Evolutionary conservation across 30 jellyfish, hydroid and myxozoan genomes (phyloP).

Genomic region (Hydractinia echinata): DNA sequence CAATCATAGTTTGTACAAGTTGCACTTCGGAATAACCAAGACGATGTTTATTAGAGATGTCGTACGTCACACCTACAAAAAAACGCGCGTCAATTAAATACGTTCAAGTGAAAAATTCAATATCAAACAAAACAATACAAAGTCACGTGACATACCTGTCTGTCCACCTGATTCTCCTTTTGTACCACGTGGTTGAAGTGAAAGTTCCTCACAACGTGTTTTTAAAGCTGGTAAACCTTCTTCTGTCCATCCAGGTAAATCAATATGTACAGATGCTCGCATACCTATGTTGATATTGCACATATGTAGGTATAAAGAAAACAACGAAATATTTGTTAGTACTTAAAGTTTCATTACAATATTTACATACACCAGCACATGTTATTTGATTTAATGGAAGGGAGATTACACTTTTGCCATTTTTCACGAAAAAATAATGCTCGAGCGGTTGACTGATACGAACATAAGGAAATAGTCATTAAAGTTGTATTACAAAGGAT

Average conservation of each 20-base stretch:
- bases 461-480: too few species aligned
- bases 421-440: too few species aligned
- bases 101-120: neutral
- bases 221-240: constrained; percentile 9
- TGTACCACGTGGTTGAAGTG: constrained; percentile 29
- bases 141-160: neutral
- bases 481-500: too few species aligned
- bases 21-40: constrained; percentile 22
- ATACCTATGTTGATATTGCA: neutral
- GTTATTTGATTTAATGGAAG: too few species aligned
- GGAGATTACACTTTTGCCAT: too few species aligned
- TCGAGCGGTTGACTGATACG: too few species aligned
- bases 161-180: constrained; percentile 27
- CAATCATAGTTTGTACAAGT: constrained; percentile 21
- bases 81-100: neutral
- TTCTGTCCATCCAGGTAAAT: constrained; percentile 23
- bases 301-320: too few species aligned
- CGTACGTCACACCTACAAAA: constrained; percentile 17
- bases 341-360: too few species aligned
- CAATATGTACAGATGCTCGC: constrained; percentile 35
- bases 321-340: too few species aligned
- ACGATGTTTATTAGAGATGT: constrained; percentile 23
- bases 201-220: neutral
- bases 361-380: too few species aligned
- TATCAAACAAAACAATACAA: neutral